phyloP scores from a whole-genome alignment of 2,113 vertebrate genomes.

The Indri indri region DNA sequence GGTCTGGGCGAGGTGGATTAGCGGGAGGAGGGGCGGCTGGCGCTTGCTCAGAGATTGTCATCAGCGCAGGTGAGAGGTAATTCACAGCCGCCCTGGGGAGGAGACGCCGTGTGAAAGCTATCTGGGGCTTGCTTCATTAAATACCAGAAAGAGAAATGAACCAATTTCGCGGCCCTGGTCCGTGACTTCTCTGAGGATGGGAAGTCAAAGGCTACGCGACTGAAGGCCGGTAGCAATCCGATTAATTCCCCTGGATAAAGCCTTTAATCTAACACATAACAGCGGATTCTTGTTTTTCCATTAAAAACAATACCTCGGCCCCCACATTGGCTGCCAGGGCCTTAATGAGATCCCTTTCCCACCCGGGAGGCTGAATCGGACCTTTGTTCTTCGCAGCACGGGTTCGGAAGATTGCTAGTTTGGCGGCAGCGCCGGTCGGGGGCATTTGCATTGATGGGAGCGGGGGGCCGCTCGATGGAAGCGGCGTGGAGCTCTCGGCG shows the following conservation, averaged over 20 bases:
- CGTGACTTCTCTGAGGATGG: conserved; percentile 58
- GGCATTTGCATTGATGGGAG: neutral
- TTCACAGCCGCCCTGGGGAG: neutral
- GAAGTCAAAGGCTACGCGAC: conserved; percentile 66
- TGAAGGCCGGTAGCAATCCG: conserved; percentile 77
- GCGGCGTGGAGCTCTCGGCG: conserved; percentile 69
- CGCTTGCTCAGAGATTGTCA: accelerated
- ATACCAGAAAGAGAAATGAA: conserved; percentile 43
- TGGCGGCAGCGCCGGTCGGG: conserved; percentile 76
- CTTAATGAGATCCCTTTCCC: conserved; percentile 87
- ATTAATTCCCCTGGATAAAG: conserved; percentile 84
- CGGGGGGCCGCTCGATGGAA: neutral
- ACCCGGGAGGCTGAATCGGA: conserved; percentile 82
- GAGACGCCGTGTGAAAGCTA: neutral
- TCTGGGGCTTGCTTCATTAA: conserved; percentile 51
- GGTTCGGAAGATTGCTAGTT: conserved; percentile 85
- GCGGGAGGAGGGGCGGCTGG: accelerated
- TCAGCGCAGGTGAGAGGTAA: neutral
- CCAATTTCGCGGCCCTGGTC: neutral
- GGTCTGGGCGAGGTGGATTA: accelerated
- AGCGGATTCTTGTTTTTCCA: conserved; percentile 87
- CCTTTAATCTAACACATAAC: conserved; percentile 85
- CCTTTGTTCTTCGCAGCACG: conserved; percentile 83
- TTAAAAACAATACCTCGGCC: conserved; percentile 88
- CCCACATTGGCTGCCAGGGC: conserved; percentile 83